Conservation (phyloP, 1,140 invertebrate species). For the Drosophila truncata region DNA sequence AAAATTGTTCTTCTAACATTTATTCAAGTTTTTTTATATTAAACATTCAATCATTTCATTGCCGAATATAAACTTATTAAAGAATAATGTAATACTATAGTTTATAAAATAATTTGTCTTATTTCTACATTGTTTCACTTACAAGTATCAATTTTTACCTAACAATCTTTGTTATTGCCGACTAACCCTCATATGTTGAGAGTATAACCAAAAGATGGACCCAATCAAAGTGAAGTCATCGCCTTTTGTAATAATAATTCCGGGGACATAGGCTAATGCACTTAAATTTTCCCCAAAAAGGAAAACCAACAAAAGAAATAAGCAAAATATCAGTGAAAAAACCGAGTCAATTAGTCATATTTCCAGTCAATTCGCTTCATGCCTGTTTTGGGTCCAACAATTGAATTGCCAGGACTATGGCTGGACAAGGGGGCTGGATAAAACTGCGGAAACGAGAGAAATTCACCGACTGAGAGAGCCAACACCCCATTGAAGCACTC, state of each 20-base stretch:
- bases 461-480: constrained; percentile 2
- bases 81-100: too few species aligned
- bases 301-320: constrained; percentile 18
- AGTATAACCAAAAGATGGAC: constrained; percentile 17
- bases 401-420: constrained; percentile 22
- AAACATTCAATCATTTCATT: too few species aligned
- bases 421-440: constrained; percentile 7
- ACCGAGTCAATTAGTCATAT: constrained; percentile 70
- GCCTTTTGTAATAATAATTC: constrained; percentile 50
- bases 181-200: constrained; percentile 2
- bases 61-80: too few species aligned
- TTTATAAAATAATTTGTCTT: too few species aligned
- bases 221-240: constrained; percentile 45
- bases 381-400: constrained; percentile 27
- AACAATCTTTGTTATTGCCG: not conserved
- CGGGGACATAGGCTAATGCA: constrained; percentile 59
- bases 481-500: constrained; percentile 49
- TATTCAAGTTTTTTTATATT: too few species aligned
- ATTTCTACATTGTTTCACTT: too few species aligned
- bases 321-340: constrained; percentile 29
- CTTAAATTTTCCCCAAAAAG: constrained; percentile 39
- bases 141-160: not conserved
- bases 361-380: constrained; percentile 54
- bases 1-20: too few species aligned
- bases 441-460: not conserved